Conservation (phyloP, 2,797 vertebrate genomes). For the Lepilemur septentrionalis region DNA sequence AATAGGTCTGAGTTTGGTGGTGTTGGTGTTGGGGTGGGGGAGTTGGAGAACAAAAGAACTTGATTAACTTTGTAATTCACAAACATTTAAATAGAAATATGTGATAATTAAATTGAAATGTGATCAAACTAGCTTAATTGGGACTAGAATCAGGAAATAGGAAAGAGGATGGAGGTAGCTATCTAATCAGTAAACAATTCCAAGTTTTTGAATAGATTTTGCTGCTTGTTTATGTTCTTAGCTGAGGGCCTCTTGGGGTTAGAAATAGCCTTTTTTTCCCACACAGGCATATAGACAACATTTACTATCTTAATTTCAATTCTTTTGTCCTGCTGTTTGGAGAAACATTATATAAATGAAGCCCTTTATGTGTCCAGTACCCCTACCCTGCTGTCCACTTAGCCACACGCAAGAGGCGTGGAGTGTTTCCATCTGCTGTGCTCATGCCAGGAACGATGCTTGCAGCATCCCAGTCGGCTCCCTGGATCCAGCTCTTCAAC, state of each 20-base stretch:
- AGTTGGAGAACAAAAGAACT: not conserved
- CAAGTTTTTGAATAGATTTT: not conserved
- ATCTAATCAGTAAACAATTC: slow-evolving; percentile 16
- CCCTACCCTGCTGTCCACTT: not conserved
- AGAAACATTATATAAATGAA: slow-evolving; percentile 32
- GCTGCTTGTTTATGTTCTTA: not conserved
- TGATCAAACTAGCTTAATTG: not conserved
- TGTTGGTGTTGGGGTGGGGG: not conserved
- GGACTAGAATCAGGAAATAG: not conserved
- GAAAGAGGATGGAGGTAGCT: not conserved
- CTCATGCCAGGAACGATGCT: not conserved
- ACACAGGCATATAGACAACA: not conserved
- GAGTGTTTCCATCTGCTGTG: not conserved
- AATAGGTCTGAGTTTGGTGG: not conserved
- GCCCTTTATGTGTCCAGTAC: not conserved
- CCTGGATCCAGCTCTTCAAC: not conserved
- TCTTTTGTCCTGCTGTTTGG: slow-evolving; percentile 37
- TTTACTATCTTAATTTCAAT: not conserved
- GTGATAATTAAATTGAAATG: slow-evolving; percentile 34
- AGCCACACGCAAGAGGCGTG: not conserved
- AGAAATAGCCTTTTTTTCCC: not conserved
- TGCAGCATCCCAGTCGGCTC: not conserved
- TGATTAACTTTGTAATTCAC: slow-evolving; percentile 5
- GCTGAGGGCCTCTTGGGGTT: not conserved
- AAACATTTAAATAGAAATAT: slow-evolving; percentile 8